Conservation (phyloP, 2,797 vertebrate species). For the Pachyuromys duprasi region DNA sequence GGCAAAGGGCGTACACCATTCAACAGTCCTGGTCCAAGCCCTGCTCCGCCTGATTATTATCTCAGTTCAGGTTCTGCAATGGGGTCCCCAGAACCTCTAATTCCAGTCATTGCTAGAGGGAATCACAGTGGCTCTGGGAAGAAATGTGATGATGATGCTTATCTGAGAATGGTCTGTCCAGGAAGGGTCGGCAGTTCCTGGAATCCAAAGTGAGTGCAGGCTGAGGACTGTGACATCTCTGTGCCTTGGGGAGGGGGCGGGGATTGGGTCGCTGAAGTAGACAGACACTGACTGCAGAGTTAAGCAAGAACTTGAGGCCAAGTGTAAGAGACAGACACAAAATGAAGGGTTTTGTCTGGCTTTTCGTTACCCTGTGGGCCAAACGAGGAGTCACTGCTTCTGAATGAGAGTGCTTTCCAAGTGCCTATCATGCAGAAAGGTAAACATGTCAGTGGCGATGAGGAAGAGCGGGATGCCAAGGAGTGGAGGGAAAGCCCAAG, state of each 20-base stretch:
- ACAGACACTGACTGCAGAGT: background rate
- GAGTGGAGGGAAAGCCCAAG: background rate
- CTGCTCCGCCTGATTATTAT: background rate
- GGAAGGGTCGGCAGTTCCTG: background rate
- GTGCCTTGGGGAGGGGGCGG: background rate
- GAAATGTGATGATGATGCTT: background rate
- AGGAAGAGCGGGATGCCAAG: background rate
- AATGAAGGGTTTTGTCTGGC: background rate
- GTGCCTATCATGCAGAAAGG: background rate
- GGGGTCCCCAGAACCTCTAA: too few species aligned
- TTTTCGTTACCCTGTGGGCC: background rate
- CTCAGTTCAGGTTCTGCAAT: background rate
- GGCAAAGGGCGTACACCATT: background rate
- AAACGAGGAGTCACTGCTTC: background rate
- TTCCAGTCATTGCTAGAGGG: background rate
- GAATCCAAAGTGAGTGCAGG: background rate
- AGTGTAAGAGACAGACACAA: background rate
- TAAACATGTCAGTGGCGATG: background rate
- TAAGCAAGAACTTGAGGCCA: background rate
- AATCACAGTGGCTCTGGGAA: background rate
- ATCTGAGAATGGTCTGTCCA: background rate
- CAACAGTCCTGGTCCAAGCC: background rate
- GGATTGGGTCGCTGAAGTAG: background rate
- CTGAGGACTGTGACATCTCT: background rate
- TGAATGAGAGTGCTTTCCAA: background rate